Conservation (phyloP, 1,140 invertebrate genomes). For the Melitaea cinxia region DNA sequence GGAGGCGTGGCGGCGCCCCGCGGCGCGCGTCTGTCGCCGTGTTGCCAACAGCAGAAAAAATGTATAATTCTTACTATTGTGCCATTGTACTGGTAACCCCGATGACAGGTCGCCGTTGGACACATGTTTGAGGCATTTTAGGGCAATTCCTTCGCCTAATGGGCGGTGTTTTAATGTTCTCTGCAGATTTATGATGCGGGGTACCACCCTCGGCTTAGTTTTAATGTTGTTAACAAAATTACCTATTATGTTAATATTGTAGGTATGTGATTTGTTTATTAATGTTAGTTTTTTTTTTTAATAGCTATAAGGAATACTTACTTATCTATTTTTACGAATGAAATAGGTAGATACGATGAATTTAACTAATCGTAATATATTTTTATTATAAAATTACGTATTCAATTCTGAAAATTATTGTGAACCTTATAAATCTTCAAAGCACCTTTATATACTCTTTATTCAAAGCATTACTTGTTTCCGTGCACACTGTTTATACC, state of each 20-base stretch:
- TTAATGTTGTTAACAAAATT: conserved; percentile 49
- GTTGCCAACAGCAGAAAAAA: conserved; percentile 71
- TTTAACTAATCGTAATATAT: no score
- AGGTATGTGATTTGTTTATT: neutral
- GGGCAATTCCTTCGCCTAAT: conserved; percentile 75
- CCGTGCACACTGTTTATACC: no score
- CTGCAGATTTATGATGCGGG: conserved; percentile 64
- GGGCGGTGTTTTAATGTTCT: conserved; percentile 74
- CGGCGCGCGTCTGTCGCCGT: conserved; percentile 74
- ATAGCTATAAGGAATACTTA: neutral
- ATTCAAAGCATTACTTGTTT: no score
- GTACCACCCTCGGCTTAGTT: conserved; percentile 50
- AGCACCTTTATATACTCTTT: no score
- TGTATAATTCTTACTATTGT: conserved; percentile 73
- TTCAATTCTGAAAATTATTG: no score
- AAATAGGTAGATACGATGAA: no score
- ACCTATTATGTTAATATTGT: conserved; percentile 14
- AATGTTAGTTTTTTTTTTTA: neutral
- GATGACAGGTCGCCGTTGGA: conserved; percentile 77
- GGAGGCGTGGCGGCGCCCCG: conserved; percentile 67
- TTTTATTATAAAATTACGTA: no score
- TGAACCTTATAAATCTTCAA: no score
- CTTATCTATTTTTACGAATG: neutral
- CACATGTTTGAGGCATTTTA: conserved; percentile 78
- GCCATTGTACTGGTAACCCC: conserved; percentile 69